Evolutionary conservation across 1,140 invertebrate species (phyloP).

Genomic region (Aporrectodea caliginosa): DNA sequence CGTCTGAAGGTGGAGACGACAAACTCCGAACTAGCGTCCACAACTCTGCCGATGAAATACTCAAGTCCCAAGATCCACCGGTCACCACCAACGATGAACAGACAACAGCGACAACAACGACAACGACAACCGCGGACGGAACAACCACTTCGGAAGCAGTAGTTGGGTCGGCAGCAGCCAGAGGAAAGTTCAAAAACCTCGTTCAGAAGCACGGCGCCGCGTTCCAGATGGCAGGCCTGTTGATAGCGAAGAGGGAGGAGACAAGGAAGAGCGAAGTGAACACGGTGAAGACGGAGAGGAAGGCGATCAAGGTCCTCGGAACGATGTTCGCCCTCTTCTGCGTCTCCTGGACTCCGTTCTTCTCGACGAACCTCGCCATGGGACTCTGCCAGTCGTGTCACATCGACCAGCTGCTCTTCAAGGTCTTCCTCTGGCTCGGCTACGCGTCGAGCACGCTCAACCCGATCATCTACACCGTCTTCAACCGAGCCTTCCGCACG

Average conservation of each 20-base stretch:
- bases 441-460: slow-evolving; percentile 91
- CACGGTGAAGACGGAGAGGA: slow-evolving; percentile 66
- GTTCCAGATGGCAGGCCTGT: slow-evolving; percentile 17
- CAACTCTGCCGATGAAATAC: no score
- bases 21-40: no score
- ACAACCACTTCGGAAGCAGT: neutral
- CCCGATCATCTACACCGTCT: slow-evolving; percentile 83
- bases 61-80: neutral
- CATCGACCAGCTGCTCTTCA: neutral
- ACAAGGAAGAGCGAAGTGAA: neutral
- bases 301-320: slow-evolving; percentile 83
- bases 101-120: neutral
- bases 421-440: slow-evolving; percentile 69
- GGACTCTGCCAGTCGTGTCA: slow-evolving; percentile 63
- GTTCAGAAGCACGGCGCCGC: slow-evolving; percentile 27
- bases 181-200: neutral
- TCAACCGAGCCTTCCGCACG: slow-evolving; percentile 61
- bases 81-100: neutral
- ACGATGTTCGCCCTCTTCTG: slow-evolving; percentile 92
- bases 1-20: no score
- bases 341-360: slow-evolving; percentile 88
- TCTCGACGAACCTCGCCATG: slow-evolving; percentile 78
- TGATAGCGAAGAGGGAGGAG: slow-evolving; percentile 17
- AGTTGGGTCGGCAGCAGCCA: neutral
- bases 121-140: neutral